Evolutionary conservation across 2,113 vertebrate genomes (phyloP).

Genomic region (Gobio gobio): DNA sequence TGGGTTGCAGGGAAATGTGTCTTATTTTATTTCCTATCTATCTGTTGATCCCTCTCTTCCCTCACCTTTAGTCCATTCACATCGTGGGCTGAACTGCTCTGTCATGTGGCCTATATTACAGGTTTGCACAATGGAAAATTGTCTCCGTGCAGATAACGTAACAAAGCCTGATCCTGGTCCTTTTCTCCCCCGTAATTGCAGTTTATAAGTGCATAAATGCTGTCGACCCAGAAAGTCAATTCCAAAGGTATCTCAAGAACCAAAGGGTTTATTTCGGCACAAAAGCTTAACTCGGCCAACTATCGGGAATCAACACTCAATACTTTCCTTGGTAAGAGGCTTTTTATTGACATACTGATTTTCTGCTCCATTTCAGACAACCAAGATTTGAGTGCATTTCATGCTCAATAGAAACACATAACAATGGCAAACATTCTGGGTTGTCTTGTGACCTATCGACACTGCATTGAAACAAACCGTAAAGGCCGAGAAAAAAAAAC

Average conservation of each 20-base stretch:
- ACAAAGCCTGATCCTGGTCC: constrained; percentile 52
- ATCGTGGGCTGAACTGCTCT: neutral
- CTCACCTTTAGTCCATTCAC: constrained; percentile 10
- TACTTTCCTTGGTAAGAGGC: neutral
- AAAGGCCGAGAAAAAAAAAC: neutral
- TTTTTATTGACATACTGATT: constrained; percentile 13
- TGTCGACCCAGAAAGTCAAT: constrained; percentile 32
- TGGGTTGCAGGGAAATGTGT: constrained; percentile 6
- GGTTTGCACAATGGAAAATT: constrained; percentile 55
- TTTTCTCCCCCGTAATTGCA: constrained; percentile 63
- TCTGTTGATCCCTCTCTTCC: neutral
- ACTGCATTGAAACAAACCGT: neutral
- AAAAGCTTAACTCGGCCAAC: constrained; percentile 7
- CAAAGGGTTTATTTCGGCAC: constrained; percentile 2
- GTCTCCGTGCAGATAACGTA: constrained; percentile 56
- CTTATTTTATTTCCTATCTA: constrained; percentile 7
- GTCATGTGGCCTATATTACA: constrained; percentile 58
- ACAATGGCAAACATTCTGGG: neutral
- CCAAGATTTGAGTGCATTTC: neutral
- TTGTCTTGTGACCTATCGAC: neutral
- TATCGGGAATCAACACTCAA: neutral
- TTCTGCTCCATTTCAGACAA: constrained; percentile 16
- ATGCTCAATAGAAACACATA: neutral
- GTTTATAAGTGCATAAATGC: constrained; percentile 58
- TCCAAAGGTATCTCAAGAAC: constrained; percentile 46